Percentiles rank a stretch among this genome's conserved stretches.
Evolutionary conservation across 2,797 vertebrate species (phyloP).

Genomic region (Bucorvus abyssinicus): DNA sequence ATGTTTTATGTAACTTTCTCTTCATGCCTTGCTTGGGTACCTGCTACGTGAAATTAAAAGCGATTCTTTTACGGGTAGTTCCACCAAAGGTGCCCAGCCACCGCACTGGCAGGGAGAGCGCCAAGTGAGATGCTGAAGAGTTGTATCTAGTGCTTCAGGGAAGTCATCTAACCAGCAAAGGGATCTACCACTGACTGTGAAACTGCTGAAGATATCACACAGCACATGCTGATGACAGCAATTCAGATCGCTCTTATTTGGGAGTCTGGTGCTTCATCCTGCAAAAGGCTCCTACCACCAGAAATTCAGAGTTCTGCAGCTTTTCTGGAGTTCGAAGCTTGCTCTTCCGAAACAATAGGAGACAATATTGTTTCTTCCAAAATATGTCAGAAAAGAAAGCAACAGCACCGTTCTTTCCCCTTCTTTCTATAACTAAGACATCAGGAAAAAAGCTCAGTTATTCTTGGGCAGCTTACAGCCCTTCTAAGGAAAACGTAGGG

Average conservation of each 20-base stretch:
- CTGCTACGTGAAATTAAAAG: background rate
- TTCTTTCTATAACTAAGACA: background rate
- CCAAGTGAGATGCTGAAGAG: background rate
- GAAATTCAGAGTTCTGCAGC: background rate
- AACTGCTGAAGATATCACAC: background rate
- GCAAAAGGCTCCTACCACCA: background rate
- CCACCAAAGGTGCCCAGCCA: background rate
- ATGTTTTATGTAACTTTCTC: background rate
- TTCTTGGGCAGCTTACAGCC: background rate
- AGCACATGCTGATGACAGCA: background rate
- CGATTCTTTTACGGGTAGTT: background rate
- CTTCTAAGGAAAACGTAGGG: background rate
- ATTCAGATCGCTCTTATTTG: background rate
- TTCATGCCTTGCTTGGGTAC: background rate
- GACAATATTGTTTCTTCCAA: background rate
- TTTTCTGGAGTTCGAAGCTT: background rate
- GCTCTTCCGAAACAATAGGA: background rate
- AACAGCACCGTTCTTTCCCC: background rate
- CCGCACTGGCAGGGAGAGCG: background rate
- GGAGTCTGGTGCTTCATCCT: background rate
- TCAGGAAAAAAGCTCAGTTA: background rate
- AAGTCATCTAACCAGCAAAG: background rate
- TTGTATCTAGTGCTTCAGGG: background rate
- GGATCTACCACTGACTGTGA: background rate
- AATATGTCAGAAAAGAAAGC: background rate